These are phyloP conservation scores for Caiman crocodilus DNA, from an alignment of 2,797 vertebrate species.

Conservation along the genomic window DNA sequence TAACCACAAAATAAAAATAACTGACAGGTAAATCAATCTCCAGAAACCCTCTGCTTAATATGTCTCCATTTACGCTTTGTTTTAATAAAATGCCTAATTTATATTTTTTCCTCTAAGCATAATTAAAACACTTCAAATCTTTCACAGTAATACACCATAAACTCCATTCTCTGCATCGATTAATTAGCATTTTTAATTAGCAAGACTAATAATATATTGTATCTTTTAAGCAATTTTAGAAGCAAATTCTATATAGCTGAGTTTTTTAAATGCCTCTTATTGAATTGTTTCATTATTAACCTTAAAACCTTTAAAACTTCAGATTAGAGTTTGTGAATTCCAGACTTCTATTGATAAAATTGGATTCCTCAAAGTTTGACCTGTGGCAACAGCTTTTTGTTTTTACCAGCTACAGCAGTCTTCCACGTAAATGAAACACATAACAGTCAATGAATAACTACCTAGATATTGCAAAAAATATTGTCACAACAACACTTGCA, in stretches of 20 bases:
- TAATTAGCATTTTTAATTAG: slow-evolving; percentile 32
- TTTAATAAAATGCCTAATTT: slow-evolving; percentile 1
- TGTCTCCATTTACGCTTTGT: slow-evolving; percentile 5
- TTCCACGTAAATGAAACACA: slow-evolving; percentile 48
- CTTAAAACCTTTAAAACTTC: slow-evolving; percentile 40
- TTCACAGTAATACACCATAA: background rate
- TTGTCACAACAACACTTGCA: slow-evolving; percentile 14
- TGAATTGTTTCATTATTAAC: slow-evolving; percentile 46
- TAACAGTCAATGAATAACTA: slow-evolving; percentile 42
- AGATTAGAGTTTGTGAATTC: slow-evolving; percentile 61
- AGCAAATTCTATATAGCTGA: slow-evolving; percentile 39
- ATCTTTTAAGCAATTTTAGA: slow-evolving; percentile 2
- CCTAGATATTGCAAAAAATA: slow-evolving; percentile 2
- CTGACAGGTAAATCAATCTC: slow-evolving; percentile 36
- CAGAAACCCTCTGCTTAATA: slow-evolving; percentile 16
- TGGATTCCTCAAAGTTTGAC: slow-evolving; percentile 63
- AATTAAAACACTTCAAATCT: background rate
- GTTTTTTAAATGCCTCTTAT: slow-evolving; percentile 45
- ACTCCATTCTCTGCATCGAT: slow-evolving; percentile 13
- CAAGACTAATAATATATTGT: background rate
- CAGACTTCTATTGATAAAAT: slow-evolving; percentile 59
- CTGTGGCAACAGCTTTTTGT: slow-evolving; percentile 58
- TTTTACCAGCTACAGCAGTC: slow-evolving; percentile 32
- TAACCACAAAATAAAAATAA: slow-evolving; percentile 42
- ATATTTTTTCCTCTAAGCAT: slow-evolving; percentile 22